Percentiles rank a stretch among this genome's conserved stretches.
phyloP scores from a whole-genome alignment of 2,797 vertebrate species.

The Clarias fuscus region DNA sequence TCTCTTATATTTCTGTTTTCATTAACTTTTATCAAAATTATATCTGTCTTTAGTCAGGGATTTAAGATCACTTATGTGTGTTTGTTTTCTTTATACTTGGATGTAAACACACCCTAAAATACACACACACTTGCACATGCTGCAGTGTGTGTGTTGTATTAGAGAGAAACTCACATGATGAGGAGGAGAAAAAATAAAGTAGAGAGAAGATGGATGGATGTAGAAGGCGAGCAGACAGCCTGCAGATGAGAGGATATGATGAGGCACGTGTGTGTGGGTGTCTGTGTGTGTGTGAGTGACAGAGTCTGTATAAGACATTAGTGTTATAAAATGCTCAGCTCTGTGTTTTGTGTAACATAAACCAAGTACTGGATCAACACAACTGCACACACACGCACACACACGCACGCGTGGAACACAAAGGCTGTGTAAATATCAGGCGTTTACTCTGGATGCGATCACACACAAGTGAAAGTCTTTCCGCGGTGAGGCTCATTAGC shows the following conservation, averaged over 20 bases:
- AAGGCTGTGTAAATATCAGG: slow-evolving; percentile 33
- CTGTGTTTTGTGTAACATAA: slow-evolving; percentile 46
- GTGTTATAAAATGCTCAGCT: slow-evolving; percentile 52
- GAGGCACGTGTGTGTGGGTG: slow-evolving; percentile 35
- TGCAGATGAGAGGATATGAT: slow-evolving; percentile 45
- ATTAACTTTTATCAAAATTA: background rate
- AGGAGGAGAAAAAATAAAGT: slow-evolving; percentile 33
- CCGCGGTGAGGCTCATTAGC: slow-evolving; percentile 35
- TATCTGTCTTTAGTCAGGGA: background rate
- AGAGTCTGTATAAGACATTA: slow-evolving; percentile 50
- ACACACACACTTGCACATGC: slow-evolving; percentile 61
- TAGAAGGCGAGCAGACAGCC: slow-evolving; percentile 38
- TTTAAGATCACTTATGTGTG: background rate
- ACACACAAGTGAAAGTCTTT: slow-evolving; percentile 20
- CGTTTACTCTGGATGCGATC: slow-evolving; percentile 50
- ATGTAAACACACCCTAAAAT: background rate
- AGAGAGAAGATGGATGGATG: slow-evolving; percentile 38
- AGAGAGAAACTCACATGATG: slow-evolving; percentile 20
- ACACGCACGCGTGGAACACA: slow-evolving; percentile 35
- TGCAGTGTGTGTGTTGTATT: slow-evolving; percentile 51
- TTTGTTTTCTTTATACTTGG: background rate
- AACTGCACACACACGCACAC: slow-evolving; percentile 5
- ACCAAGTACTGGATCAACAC: slow-evolving; percentile 32
- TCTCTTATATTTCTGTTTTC: too few species aligned
- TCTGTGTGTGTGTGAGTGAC: slow-evolving; percentile 21